Evolutionary conservation across 2,888 invertebrate species (phyloP).

Genomic region (Himalopsyche tibetana): DNA sequence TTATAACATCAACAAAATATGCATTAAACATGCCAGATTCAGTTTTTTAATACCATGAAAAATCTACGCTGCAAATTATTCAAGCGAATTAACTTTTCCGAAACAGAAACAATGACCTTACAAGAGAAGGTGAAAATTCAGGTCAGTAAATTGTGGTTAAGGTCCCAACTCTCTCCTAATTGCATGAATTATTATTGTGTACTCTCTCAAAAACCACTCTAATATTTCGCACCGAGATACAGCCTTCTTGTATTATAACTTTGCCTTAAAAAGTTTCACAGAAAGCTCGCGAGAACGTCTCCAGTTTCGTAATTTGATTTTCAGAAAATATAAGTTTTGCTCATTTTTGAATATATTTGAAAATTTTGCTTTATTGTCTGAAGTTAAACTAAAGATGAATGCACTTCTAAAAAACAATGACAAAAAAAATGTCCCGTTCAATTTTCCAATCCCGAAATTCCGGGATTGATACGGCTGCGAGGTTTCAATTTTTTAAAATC

Average conservation of each 20-base stretch:
- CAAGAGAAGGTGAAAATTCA: conserved; percentile 5
- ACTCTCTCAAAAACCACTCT: conserved; percentile 32
- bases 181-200: conserved; percentile 53
- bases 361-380: neutral
- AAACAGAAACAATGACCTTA: neutral
- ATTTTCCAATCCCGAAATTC: too few relatives aligned
- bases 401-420: too few relatives aligned
- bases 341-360: neutral
- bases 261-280: neutral
- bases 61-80: neutral
- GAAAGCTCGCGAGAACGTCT: conserved; percentile 6
- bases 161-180: conserved; percentile 34
- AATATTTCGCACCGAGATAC: conserved; percentile 6
- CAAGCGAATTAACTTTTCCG: neutral
- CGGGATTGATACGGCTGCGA: too few relatives aligned
- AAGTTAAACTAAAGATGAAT: neutral
- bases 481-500: too few relatives aligned
- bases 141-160: conserved; percentile 31
- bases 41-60: neutral
- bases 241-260: neutral
- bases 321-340: neutral
- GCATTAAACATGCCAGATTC: too few relatives aligned
- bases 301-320: conserved; percentile 6
- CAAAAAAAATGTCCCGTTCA: too few relatives aligned
- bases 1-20: too few relatives aligned